Evolutionary conservation across 2,888 invertebrate genomes (phyloP).

Genomic region (Phaedon cochleariae): DNA sequence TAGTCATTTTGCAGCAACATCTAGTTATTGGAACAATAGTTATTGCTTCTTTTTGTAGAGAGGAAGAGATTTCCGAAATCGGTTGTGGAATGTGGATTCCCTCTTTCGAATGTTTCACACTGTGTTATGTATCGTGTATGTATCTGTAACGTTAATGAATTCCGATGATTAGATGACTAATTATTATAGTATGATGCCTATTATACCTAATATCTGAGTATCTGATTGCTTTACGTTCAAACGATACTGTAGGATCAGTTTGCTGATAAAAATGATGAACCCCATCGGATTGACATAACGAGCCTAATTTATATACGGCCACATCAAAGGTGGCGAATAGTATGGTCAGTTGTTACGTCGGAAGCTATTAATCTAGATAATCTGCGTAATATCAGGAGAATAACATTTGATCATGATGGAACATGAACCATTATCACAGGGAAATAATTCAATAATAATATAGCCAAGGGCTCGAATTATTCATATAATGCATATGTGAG

Average conservation of each 20-base stretch:
- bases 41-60: too few relatives aligned
- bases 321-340: slow-evolving; percentile 28
- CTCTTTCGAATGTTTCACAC: too few relatives aligned
- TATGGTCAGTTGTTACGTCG: slow-evolving; percentile 7
- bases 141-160: too few relatives aligned
- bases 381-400: slow-evolving; percentile 9
- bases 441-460: neutral
- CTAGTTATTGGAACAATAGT: too few relatives aligned
- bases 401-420: slow-evolving; percentile 1
- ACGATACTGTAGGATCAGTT: neutral
- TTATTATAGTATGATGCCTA: too few relatives aligned
- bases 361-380: slow-evolving; percentile 20
- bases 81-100: too few relatives aligned
- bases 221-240: too few relatives aligned
- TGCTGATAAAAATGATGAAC: neutral
- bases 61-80: too few relatives aligned
- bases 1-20: too few relatives aligned
- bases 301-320: slow-evolving; percentile 21
- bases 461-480: neutral
- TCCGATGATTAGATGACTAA: too few relatives aligned
- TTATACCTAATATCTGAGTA: too few relatives aligned
- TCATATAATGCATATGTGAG: neutral
- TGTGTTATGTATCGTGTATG: too few relatives aligned
- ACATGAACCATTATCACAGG: neutral
- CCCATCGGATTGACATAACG: slow-evolving; percentile 13